phyloP scores from a whole-genome alignment of 2,888 invertebrate genomes.

The Meloe dianella region DNA sequence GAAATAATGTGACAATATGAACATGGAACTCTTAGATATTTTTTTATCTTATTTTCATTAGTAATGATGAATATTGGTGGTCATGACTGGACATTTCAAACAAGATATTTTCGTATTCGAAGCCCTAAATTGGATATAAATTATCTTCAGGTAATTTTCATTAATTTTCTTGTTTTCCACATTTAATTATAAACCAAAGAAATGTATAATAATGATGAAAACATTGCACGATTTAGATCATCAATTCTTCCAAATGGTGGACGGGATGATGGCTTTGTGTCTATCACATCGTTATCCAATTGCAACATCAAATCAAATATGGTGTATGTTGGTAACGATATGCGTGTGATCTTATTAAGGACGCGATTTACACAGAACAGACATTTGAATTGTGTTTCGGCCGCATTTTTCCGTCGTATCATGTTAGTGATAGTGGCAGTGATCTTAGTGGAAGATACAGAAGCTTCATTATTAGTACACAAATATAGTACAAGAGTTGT shows the following conservation, averaged over 20 bases:
- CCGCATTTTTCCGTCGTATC: constrained; percentile 49
- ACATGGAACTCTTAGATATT: not conserved
- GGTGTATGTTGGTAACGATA: constrained; percentile 54
- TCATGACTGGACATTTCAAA: not conserved
- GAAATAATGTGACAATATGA: not conserved
- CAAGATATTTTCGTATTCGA: not conserved
- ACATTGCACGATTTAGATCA: constrained; percentile 24
- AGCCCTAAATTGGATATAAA: not conserved
- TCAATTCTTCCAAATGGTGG: constrained; percentile 22
- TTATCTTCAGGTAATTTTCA: constrained; percentile 4
- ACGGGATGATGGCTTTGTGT: constrained; percentile 36
- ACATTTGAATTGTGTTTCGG: constrained; percentile 51
- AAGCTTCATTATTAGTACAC: constrained; percentile 65
- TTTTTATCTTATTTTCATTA: not conserved
- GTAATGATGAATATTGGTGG: not conserved
- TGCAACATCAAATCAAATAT: constrained; percentile 37
- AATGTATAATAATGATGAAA: no score
- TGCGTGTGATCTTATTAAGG: constrained; percentile 51
- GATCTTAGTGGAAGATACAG: constrained; percentile 65
- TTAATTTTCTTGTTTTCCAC: constrained; percentile 4
- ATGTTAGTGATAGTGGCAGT: constrained; percentile 64
- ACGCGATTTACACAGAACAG: constrained; percentile 43
- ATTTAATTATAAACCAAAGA: not conserved
- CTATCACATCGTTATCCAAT: constrained; percentile 40
- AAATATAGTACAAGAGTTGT: constrained; percentile 84